These are phyloP conservation scores for Apoderus coryli DNA, from an alignment of 2,888 invertebrate genomes.

Conservation along the genomic window DNA sequence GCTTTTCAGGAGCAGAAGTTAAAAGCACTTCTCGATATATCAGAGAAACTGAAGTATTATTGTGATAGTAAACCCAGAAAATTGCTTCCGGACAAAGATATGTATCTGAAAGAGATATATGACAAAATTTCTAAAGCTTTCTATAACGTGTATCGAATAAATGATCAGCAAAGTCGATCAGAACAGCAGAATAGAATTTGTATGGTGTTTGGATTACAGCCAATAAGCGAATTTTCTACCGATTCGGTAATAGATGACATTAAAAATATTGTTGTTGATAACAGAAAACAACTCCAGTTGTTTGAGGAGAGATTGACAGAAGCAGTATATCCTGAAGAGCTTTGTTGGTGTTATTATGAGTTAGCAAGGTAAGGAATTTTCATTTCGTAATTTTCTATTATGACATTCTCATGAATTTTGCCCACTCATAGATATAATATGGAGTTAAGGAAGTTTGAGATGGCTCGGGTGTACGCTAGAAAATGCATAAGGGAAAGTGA, in stretches of 20 bases:
- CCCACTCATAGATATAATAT: conserved; percentile 23
- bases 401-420: too few relatives aligned
- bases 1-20: conserved; percentile 22
- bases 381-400: conserved; percentile 1
- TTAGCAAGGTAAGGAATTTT: conserved; percentile 25
- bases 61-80: conserved; percentile 31
- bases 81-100: conserved; percentile 30
- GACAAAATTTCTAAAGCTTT: conserved; percentile 31
- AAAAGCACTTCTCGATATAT: conserved; percentile 21
- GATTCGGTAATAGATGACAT: conserved; percentile 29
- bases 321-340: conserved; percentile 28
- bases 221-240: conserved; percentile 25
- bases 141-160: conserved; percentile 32
- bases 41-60: conserved; percentile 30
- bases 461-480: conserved; percentile 30
- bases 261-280: conserved; percentile 25
- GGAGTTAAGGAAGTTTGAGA: conserved; percentile 31
- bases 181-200: conserved; percentile 26
- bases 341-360: conserved; percentile 36
- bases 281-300: conserved; percentile 23
- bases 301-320: conserved; percentile 24
- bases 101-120: conserved; percentile 30
- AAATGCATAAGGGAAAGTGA: conserved; percentile 29
- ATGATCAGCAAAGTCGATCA: conserved; percentile 17
- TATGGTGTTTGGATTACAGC: conserved; percentile 25